Conservation (phyloP, 2,113 vertebrate species). For the Poeciliopsis prolifica region DNA sequence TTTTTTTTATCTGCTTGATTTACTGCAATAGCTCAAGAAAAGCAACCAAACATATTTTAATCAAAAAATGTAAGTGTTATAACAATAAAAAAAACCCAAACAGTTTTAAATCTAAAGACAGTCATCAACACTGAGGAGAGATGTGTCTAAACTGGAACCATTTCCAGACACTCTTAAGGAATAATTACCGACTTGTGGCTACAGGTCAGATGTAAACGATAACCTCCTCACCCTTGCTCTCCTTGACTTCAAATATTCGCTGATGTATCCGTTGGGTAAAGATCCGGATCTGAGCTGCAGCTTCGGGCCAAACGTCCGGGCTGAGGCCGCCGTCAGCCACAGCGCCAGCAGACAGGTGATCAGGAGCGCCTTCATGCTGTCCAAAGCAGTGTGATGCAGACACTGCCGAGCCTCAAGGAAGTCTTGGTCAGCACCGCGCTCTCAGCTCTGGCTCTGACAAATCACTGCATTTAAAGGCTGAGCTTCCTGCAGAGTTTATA, state of each 20-base stretch:
- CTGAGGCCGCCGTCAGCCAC: constrained; percentile 78
- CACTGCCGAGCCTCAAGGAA: constrained; percentile 34
- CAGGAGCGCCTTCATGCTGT: constrained; percentile 75
- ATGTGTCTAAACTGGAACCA: not conserved
- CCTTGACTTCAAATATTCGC: constrained; percentile 49
- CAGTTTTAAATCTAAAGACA: not conserved
- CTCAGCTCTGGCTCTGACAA: constrained; percentile 76
- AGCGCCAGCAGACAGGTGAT: constrained; percentile 81
- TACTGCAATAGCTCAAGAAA: not conserved
- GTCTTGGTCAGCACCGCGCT: constrained; percentile 52
- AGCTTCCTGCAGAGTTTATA: constrained; percentile 87
- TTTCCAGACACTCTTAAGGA: not conserved
- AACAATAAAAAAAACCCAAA: not conserved
- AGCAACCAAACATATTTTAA: not conserved
- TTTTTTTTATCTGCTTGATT: not conserved
- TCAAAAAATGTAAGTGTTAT: not conserved
- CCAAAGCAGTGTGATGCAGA: constrained; percentile 35
- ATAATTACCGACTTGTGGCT: not conserved
- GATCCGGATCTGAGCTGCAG: constrained; percentile 51
- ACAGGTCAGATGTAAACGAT: not conserved
- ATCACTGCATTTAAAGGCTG: constrained; percentile 95
- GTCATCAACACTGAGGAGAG: not conserved
- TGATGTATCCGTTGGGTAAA: constrained; percentile 46
- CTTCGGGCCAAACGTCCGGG: constrained; percentile 23
- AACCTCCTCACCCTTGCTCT: constrained; percentile 70